These are phyloP conservation scores for Chromobotia macracanthus DNA, from an alignment of 2,797 vertebrate species.

Conservation along the genomic window DNA sequence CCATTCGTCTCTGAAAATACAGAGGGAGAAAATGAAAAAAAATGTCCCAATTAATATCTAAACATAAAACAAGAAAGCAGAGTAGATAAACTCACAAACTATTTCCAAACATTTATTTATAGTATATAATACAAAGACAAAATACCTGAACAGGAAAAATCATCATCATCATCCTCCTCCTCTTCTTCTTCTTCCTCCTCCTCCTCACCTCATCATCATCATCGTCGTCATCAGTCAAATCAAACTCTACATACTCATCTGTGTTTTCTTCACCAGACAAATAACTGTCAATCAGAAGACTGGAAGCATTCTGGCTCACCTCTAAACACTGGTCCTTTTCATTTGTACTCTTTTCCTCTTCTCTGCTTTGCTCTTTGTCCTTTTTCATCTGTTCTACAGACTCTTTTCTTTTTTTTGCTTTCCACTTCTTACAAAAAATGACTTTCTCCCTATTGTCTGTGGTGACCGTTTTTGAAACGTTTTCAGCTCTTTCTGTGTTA, in stretches of 20 bases:
- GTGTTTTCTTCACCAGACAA: constrained; percentile 17
- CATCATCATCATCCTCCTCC: constrained; percentile 27
- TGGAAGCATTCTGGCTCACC: neutral
- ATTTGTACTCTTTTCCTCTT: neutral
- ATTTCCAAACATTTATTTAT: neutral
- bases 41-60: neutral
- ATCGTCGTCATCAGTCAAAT: neutral
- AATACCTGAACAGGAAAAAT: constrained; percentile 46
- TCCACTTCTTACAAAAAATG: neutral
- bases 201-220: neutral
- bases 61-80: neutral
- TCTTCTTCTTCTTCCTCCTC: neutral
- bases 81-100: neutral
- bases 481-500: neutral
- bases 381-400: neutral
- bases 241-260: constrained; percentile 20
- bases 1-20: constrained; percentile 25
- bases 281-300: neutral
- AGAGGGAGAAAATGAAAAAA: neutral
- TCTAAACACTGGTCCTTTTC: constrained; percentile 3
- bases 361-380: neutral
- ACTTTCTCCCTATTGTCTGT: neutral
- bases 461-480: neutral
- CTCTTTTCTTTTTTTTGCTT: neutral
- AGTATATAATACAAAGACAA: neutral